Percentiles rank a stretch among this genome's conserved stretches.
Evolutionary conservation across 92 coral and sea anemone genomes (phyloP).

Genomic region (Plumapathes pennacea): DNA sequence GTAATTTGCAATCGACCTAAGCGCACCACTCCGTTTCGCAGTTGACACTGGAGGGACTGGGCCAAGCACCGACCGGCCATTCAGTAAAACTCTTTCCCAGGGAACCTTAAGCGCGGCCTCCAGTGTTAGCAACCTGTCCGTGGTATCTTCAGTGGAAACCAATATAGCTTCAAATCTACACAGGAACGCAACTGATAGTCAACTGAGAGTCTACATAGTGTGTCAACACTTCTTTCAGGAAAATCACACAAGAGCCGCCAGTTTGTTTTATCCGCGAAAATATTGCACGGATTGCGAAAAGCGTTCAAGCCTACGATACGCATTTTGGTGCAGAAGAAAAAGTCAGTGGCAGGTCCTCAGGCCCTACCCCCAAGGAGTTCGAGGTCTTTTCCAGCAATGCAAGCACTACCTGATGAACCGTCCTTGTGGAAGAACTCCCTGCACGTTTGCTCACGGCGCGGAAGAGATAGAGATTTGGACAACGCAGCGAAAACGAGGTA

Average conservation of each 20-base stretch:
- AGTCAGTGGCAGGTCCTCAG: slow-evolving; percentile 52
- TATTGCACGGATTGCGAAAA: slow-evolving; percentile 55
- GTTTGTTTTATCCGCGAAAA: slow-evolving; percentile 9
- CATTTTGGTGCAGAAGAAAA: slow-evolving; percentile 45
- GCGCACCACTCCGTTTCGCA: too few relatives aligned
- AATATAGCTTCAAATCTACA: too few relatives aligned
- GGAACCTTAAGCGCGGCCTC: too few relatives aligned
- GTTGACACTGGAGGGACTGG: too few relatives aligned
- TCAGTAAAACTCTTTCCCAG: too few relatives aligned
- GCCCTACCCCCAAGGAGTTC: slow-evolving; percentile 30
- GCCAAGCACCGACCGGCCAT: too few relatives aligned
- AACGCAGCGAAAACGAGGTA: slow-evolving; percentile 63
- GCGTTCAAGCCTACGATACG: slow-evolving; percentile 31
- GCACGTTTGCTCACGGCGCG: slow-evolving; percentile 80
- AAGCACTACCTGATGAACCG: slow-evolving; percentile 14
- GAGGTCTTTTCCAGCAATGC: slow-evolving; percentile 44
- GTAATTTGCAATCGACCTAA: too few relatives aligned
- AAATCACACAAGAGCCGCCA: background rate
- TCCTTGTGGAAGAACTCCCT: slow-evolving; percentile 28
- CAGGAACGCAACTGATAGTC: too few relatives aligned
- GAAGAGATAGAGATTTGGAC: slow-evolving; percentile 61
- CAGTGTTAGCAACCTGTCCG: too few relatives aligned
- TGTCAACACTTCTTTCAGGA: slow-evolving; percentile 42
- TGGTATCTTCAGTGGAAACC: too few relatives aligned
- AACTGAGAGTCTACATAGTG: slow-evolving; percentile 27